Conservation (phyloP, 2,797 vertebrate species). For the Sebastes melanostomus region DNA sequence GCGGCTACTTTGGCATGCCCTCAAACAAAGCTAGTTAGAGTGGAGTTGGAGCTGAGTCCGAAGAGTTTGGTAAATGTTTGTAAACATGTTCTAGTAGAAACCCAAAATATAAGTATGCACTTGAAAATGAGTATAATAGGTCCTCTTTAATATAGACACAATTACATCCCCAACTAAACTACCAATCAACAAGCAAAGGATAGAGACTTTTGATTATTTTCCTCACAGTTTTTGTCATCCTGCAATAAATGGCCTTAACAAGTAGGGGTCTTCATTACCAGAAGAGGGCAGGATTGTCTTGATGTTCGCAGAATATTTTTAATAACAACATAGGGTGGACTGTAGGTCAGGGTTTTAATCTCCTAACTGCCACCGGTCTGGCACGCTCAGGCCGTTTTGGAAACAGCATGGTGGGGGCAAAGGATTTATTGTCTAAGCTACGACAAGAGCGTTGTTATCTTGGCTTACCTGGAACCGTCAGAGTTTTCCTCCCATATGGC, state of each 20-base stretch:
- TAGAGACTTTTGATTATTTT: not conserved
- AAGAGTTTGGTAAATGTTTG: too few species aligned
- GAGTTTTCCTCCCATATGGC: conserved; percentile 78
- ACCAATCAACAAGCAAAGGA: not conserved
- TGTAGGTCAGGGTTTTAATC: conserved; percentile 56
- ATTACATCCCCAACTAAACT: not conserved
- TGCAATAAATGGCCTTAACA: not conserved
- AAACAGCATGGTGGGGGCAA: conserved; percentile 9
- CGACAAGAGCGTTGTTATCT: conserved; percentile 25
- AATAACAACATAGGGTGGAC: conserved; percentile 31
- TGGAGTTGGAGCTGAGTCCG: too few species aligned
- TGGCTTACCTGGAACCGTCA: conserved; percentile 72
- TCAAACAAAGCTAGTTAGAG: too few species aligned
- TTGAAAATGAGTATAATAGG: too few species aligned
- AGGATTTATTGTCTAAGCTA: conserved; percentile 46
- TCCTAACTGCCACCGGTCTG: conserved; percentile 11
- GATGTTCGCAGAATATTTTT: conserved; percentile 2
- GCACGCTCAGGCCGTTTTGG: conserved; percentile 22
- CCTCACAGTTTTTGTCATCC: not conserved
- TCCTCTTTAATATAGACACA: not conserved
- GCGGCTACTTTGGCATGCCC: too few species aligned
- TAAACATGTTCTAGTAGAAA: too few species aligned
- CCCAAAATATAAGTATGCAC: too few species aligned
- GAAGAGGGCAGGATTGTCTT: conserved; percentile 64
- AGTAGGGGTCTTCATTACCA: conserved; percentile 36